phyloP scores from a whole-genome alignment of 2,888 invertebrate species.

The Fabriciana adippe region DNA sequence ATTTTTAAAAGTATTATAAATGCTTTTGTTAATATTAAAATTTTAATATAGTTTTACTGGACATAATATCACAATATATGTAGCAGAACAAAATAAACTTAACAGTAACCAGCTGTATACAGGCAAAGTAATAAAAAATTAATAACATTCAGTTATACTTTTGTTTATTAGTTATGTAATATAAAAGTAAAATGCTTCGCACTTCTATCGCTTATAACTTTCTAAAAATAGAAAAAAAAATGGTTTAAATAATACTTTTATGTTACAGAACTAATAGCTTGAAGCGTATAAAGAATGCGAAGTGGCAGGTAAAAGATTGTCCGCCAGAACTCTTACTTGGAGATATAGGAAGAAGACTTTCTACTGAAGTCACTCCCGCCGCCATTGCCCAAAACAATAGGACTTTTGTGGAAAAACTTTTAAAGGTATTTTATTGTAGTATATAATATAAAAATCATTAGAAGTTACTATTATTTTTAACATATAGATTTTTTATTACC shows the following conservation, averaged over 20 bases:
- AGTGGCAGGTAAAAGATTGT: constrained; percentile 85
- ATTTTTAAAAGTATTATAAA: too few species aligned
- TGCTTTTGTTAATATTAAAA: too few species aligned
- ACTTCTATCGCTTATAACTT: constrained; percentile 52
- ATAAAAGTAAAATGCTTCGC: constrained; percentile 46
- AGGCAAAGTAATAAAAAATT: too few species aligned
- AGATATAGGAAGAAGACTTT: constrained; percentile 79
- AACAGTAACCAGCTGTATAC: too few species aligned
- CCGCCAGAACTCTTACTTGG: constrained; percentile 77
- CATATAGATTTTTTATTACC: too few species aligned
- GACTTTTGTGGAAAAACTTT: constrained; percentile 97
- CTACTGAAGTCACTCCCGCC: constrained; percentile 90
- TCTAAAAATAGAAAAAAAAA: constrained; percentile 23
- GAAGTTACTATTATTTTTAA: too few species aligned
- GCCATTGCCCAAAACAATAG: constrained; percentile 98
- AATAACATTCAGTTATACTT: too few species aligned
- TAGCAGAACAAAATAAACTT: too few species aligned
- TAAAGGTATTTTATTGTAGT: constrained; percentile 87
- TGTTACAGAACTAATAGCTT: constrained; percentile 80
- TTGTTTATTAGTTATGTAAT: constrained; percentile 34
- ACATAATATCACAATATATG: too few species aligned
- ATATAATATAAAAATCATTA: background rate
- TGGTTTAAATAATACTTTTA: constrained; percentile 33
- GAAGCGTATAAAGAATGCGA: constrained; percentile 83
- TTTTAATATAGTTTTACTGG: too few species aligned